These are phyloP conservation scores for Gastracanthus pulcherrimus DNA, from an alignment of 2,888 invertebrate species.

Conservation along the genomic window DNA sequence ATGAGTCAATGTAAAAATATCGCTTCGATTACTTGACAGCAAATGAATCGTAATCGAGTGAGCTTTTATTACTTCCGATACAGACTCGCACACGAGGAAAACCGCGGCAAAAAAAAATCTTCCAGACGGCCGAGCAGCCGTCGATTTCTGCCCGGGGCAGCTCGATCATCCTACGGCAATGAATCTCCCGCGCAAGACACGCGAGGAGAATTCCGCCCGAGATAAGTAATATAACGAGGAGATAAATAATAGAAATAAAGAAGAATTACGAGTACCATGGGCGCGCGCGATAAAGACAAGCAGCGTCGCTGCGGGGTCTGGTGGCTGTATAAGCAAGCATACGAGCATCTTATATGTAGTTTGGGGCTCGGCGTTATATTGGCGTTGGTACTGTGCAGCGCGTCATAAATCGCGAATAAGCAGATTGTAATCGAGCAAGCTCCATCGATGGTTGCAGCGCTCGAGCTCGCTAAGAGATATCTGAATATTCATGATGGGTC, in stretches of 20 bases:
- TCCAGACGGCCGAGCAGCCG: not conserved
- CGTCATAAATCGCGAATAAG: slow-evolving; percentile 19
- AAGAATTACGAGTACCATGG: slow-evolving; percentile 30
- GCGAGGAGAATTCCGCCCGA: not conserved
- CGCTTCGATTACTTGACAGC: too few species aligned
- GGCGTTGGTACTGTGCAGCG: too few species aligned
- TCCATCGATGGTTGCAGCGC: not conserved
- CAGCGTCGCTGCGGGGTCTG: not conserved
- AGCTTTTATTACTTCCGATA: not conserved
- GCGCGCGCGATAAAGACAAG: not conserved
- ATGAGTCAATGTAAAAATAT: too few species aligned
- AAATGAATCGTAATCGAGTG: slow-evolving; percentile 15
- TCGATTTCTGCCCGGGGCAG: not conserved
- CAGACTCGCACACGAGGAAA: not conserved
- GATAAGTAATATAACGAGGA: slow-evolving; percentile 51
- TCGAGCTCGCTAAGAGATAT: not conserved
- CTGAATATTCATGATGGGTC: slow-evolving; percentile 44
- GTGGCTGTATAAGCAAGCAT: too few species aligned
- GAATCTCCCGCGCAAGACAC: slow-evolving; percentile 9
- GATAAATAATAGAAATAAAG: slow-evolving; percentile 56
- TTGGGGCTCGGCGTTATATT: not conserved
- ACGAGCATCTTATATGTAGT: too few species aligned
- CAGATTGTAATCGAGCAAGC: slow-evolving; percentile 21
- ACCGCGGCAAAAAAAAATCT: not conserved
- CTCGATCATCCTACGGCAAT: slow-evolving; percentile 19